phyloP scores from a whole-genome alignment of 2,888 invertebrate species.

The Hydraecia micacea region DNA sequence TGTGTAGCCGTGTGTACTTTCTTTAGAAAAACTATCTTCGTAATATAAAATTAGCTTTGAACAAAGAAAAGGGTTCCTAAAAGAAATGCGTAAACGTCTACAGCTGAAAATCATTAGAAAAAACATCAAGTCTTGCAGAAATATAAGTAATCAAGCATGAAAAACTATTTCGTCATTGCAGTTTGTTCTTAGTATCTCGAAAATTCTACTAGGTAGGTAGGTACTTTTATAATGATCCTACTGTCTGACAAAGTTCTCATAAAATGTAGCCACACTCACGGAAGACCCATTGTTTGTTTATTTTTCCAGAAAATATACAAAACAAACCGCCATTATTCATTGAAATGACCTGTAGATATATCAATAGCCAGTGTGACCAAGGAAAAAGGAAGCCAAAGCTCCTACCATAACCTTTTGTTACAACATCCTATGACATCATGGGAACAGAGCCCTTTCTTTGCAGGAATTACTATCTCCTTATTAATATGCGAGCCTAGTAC shows the following conservation, averaged over 20 bases:
- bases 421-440: conserved; percentile 76
- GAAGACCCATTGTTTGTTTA: background rate
- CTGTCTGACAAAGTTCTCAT: too few relatives aligned
- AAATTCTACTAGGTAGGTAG: background rate
- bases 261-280: background rate
- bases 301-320: background rate
- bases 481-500: conserved; percentile 76
- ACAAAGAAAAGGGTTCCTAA: background rate
- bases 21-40: background rate
- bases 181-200: background rate
- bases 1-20: too few relatives aligned
- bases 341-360: background rate
- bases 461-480: conserved; percentile 75
- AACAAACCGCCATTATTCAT: background rate
- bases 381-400: conserved; percentile 42
- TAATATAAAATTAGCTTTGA: background rate
- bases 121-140: background rate
- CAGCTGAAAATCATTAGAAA: background rate
- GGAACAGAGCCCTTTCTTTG: conserved; percentile 72
- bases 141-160: background rate
- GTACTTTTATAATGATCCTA: background rate
- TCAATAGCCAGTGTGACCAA: conserved; percentile 15
- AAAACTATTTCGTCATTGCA: background rate
- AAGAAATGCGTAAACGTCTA: background rate
- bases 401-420: conserved; percentile 45